These are phyloP conservation scores for Asobara japonica DNA, from an alignment of 1,140 invertebrate genomes.

Conservation along the genomic window DNA sequence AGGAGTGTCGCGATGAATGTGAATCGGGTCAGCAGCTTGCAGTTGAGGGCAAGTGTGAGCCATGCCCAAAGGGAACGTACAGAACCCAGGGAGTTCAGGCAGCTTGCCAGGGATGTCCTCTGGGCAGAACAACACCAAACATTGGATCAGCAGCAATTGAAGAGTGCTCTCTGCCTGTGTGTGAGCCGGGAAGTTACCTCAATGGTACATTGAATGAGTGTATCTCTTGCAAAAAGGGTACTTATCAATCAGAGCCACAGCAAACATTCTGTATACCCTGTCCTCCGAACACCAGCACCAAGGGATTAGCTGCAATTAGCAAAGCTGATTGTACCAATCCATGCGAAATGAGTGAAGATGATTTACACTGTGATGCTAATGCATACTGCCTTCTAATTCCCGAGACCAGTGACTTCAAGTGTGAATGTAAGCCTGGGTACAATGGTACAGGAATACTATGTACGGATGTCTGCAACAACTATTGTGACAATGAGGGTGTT, in stretches of 20 bases:
- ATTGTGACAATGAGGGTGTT: constrained; percentile 90
- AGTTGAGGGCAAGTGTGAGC: constrained; percentile 89
- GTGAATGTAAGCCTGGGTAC: constrained; percentile 94
- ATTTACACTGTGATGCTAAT: constrained; percentile 88
- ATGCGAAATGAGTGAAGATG: constrained; percentile 84
- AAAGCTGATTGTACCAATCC: constrained; percentile 91
- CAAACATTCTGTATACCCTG: constrained; percentile 90
- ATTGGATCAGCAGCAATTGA: constrained; percentile 84
- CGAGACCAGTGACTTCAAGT: constrained; percentile 88
- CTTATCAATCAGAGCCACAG: constrained; percentile 91
- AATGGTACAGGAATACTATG: constrained; percentile 87
- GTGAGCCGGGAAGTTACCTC: constrained; percentile 84
- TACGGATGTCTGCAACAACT: constrained; percentile 86
- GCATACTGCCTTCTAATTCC: constrained; percentile 88
- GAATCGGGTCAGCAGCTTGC: constrained; percentile 88
- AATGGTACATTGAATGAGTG: constrained; percentile 88
- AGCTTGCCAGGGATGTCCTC: constrained; percentile 87
- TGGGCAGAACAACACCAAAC: constrained; percentile 87
- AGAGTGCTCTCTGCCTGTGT: constrained; percentile 92
- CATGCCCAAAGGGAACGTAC: constrained; percentile 91
- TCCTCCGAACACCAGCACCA: constrained; percentile 92
- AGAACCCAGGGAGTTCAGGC: constrained; percentile 88
- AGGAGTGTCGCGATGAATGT: constrained; percentile 92
- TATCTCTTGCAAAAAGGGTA: constrained; percentile 88
- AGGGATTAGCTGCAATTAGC: constrained; percentile 78